Evolutionary conservation across 2,888 invertebrate genomes (phyloP).

Genomic region (Carcina quercana): DNA sequence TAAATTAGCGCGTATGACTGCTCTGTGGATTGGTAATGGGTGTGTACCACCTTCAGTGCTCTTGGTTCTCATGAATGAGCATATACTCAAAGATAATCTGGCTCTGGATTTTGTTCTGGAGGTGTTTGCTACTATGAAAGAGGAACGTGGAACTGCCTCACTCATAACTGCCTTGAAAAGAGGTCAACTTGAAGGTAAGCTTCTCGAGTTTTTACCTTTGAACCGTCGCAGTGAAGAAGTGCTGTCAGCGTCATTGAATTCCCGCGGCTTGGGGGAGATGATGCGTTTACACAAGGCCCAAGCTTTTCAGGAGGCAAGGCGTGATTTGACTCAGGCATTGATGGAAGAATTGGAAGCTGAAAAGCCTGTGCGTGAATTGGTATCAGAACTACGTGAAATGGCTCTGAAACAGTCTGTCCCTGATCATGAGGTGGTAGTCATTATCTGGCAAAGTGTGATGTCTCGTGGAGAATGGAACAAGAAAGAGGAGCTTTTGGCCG

Average conservation of each 20-base stretch:
- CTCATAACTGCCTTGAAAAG: conserved; percentile 91
- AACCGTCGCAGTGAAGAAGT: conserved; percentile 95
- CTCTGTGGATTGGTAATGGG: conserved; percentile 94
- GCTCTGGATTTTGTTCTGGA: conserved; percentile 96
- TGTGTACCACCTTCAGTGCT: conserved; percentile 93
- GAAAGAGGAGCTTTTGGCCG: conserved; percentile 96
- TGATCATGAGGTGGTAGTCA: conserved; percentile 91
- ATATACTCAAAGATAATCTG: conserved; percentile 94
- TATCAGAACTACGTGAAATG: conserved; percentile 89
- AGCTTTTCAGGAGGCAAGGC: conserved; percentile 79
- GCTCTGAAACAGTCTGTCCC: conserved; percentile 87
- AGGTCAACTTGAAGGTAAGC: conserved; percentile 86
- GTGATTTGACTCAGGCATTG: conserved; percentile 77
- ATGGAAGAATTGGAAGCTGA: conserved; percentile 91
- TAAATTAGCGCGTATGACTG: conserved; percentile 95
- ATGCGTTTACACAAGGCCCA: conserved; percentile 88
- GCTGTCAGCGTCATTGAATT: conserved; percentile 86
- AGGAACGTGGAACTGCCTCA: conserved; percentile 90
- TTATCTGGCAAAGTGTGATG: conserved; percentile 97
- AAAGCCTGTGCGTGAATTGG: conserved; percentile 89
- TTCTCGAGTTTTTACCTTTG: conserved; percentile 95
- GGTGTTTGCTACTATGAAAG: conserved; percentile 93
- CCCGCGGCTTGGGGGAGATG: conserved; percentile 86
- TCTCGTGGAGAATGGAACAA: conserved; percentile 98
- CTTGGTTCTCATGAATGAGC: conserved; percentile 91